Evolutionary conservation across 2,797 vertebrate species (phyloP).

Genomic region (Rhabdophis nuchalis): DNA sequence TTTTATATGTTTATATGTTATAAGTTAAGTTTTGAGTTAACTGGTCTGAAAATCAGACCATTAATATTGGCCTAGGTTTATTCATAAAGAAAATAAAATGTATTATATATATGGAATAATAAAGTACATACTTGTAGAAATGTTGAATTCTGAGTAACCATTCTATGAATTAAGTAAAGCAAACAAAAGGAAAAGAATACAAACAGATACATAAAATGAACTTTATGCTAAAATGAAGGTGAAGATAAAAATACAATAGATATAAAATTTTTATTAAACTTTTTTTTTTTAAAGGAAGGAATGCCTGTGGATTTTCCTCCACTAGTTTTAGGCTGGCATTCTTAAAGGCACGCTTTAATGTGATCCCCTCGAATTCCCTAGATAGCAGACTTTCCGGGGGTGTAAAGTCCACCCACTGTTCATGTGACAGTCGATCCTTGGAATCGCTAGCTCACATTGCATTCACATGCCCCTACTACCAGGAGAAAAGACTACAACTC

Average conservation of each 20-base stretch:
- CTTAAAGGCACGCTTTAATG: no score
- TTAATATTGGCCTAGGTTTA: constrained; percentile 17
- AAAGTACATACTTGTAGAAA: not conserved
- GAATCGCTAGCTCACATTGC: no score
- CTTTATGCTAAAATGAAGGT: not conserved
- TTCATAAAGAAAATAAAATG: constrained; percentile 29
- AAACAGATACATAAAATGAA: not conserved
- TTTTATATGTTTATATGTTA: constrained; percentile 5
- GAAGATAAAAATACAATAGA: not conserved
- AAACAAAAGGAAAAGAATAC: not conserved
- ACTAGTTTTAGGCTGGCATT: no score
- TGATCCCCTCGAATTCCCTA: no score
- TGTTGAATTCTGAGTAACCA: not conserved
- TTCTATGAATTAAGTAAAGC: not conserved
- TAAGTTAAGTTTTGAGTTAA: not conserved
- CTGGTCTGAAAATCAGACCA: constrained; percentile 13
- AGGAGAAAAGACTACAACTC: no score
- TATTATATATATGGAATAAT: not conserved
- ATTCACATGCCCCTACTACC: no score
- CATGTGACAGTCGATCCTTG: no score
- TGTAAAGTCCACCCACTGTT: no score
- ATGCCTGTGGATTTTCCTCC: no score
- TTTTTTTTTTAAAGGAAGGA: not conserved
- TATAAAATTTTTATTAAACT: not conserved
- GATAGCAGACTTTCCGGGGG: no score